These are phyloP conservation scores for Hemibagrus guttatus DNA, from an alignment of 2,797 vertebrate species.

Conservation along the genomic window DNA sequence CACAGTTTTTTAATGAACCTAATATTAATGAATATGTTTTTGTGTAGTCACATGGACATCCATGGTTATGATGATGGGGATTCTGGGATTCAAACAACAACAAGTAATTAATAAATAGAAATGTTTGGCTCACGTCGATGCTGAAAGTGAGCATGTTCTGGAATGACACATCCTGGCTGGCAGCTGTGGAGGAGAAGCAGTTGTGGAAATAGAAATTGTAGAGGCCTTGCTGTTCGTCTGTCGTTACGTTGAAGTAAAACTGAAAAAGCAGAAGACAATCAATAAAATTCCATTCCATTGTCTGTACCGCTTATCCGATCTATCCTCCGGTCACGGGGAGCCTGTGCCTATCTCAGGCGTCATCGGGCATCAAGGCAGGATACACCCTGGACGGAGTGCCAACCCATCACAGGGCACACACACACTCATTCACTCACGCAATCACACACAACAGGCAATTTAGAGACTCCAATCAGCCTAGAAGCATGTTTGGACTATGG, in stretches of 20 bases:
- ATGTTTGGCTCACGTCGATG: constrained; percentile 78
- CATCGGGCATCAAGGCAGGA: too few relatives aligned
- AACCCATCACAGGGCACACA: too few relatives aligned
- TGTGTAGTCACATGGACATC: neutral
- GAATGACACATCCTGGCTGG: neutral
- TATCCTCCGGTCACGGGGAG: too few relatives aligned
- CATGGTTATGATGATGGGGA: neutral
- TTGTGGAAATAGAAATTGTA: constrained; percentile 88
- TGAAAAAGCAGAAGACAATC: constrained; percentile 56
- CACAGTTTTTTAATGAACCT: too few relatives aligned
- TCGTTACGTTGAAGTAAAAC: constrained; percentile 82
- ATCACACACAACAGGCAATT: too few relatives aligned
- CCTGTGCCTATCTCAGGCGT: too few relatives aligned
- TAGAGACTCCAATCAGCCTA: too few relatives aligned
- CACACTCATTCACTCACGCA: too few relatives aligned
- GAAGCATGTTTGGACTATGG: too few relatives aligned
- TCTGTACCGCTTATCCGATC: too few relatives aligned
- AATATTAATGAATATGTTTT: neutral
- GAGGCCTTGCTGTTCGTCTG: constrained; percentile 79
- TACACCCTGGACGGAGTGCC: too few relatives aligned
- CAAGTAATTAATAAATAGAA: constrained; percentile 3
- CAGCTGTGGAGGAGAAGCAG: constrained; percentile 59
- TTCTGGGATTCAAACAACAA: neutral
- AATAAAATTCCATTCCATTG: too few relatives aligned
- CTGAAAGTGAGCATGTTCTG: constrained; percentile 69